Percentiles rank a stretch among this genome's conserved stretches.
phyloP scores from a whole-genome alignment of 2,113 vertebrate genomes.

The Noctilio leporinus region DNA sequence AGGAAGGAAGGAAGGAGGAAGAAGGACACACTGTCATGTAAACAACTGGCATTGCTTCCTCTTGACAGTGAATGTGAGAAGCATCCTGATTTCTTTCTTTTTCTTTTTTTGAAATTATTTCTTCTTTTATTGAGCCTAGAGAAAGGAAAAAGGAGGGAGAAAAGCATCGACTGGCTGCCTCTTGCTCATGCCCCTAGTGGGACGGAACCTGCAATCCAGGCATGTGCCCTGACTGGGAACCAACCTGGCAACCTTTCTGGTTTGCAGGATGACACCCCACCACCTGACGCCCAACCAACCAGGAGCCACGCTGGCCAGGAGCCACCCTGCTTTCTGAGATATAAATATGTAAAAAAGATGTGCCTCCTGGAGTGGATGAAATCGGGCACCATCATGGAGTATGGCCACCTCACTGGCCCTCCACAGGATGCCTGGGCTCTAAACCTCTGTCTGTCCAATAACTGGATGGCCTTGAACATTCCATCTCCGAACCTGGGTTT shows the following conservation, averaged over 20 bases:
- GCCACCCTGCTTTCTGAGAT: background rate
- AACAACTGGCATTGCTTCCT: background rate
- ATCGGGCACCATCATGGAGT: background rate
- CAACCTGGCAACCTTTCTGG: no score
- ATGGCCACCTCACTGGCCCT: background rate
- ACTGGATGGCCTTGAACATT: background rate
- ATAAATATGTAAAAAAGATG: background rate
- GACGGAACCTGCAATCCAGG: no score
- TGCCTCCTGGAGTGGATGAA: background rate
- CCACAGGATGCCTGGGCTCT: background rate
- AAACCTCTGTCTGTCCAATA: background rate
- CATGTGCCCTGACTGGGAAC: no score
- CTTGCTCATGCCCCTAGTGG: no score
- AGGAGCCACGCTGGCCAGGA: no score
- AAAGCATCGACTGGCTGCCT: no score
- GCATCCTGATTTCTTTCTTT: background rate
- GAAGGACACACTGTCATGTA: background rate
- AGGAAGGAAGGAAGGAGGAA: background rate
- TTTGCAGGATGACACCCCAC: no score
- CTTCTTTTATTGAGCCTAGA: no score
- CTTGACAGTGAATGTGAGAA: background rate
- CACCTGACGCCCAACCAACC: no score
- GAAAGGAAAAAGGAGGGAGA: no score
- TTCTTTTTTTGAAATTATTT: no score
- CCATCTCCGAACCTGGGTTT: background rate